Evolutionary conservation across 1,140 invertebrate species (phyloP), one percentile per base, ranked within the genome.

Genomic region (Drosophila ironensis): DNA sequence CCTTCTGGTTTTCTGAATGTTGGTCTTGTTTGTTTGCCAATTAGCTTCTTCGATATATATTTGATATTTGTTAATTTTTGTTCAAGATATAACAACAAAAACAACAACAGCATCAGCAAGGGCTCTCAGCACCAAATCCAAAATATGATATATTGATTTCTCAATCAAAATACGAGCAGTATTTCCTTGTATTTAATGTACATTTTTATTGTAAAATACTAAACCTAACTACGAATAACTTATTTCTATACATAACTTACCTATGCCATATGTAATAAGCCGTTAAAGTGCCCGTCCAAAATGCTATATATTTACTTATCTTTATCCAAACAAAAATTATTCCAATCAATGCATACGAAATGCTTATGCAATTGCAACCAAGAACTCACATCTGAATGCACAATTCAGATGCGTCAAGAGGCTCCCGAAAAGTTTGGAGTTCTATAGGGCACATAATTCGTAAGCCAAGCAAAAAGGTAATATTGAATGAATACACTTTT

Each of bases 61-160:
- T 77, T 53, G 59, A 56, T 72, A 61, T 52, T 38, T 54, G 54
- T 72, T 40, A 27, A 78, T 66, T 73, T 78, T 27, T 56, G 70
- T 84, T 84, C 42, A 51, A 46, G 47, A 77, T 82, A 84, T 84
- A 86, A 84, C 80, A 86, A 84, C 80, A 84, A 84, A 86, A 84
- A 84, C 80, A 84, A 84, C 80, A 84, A 84, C 80, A 84, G 56
- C 54, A 72, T 72, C 50, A 72, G 70, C 66, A 84, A 70, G 74
- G 74, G 80, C 78, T 71, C 51, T 25, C 73, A 78, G 73, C 80
- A 84, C 48, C 24, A 61, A 84, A 67, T 52, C 47, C 50, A 64
- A 53, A 64, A 56, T 63, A 47, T 44, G 11, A 12, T 12, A 12
- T 33, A 33, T 14, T 51, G 6, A 53, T 48, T 60, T 28, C 16